Evolutionary conservation across 2,797 vertebrate genomes (phyloP), one percentile per base, ranked within the genome.

Genomic region (Chiroxiphia lanceolata): DNA sequence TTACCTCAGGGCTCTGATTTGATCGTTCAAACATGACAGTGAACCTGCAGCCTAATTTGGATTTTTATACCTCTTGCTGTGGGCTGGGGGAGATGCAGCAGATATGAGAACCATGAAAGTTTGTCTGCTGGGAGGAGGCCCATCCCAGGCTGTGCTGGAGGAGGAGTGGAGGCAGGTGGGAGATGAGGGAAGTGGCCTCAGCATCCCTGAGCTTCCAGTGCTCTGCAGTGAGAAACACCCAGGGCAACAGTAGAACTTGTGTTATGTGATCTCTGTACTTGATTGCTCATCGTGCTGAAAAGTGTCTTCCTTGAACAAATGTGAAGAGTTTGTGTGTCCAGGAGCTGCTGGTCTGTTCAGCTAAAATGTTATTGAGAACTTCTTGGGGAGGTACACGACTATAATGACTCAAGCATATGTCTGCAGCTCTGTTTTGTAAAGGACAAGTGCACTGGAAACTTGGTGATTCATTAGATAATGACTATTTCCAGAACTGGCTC

Each of bases 381-480:
- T 9, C 38, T 18, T 70, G 87, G 33, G 71, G 23, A 80, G 48
- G 40, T 80, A 11, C 77, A 27, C 70, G n/a, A 3, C 60, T 83
- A 2, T 45, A 94, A 87, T 92, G 89, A 83, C 83, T 89, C 78
- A 48, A 82, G 54, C 91, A 60, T 72, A 67, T 90, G 88, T 65
- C 79, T 61, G 3, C 33, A 80, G 77, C 76, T 91, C 80, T 88
- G n/a, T 64, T 95, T 53, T 56, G 51, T 93, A 84, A 93, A 84
- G 83, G 83, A 93, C 63, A 82, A 91, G 68, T 72, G 54, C 54
- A 23, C 89, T 96, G 96, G 94, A 93, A 94, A 95, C 71, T 69
- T 64, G 83, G 83, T 97, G 94, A 95, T 94, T 95, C 95, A 93
- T 92, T 76, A 92, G 83, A 87, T 93, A 90, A 90, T 72, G 70